Evolutionary conservation across 2,113 vertebrate genomes (phyloP), one percentile per base, ranked within the genome.

Genomic region (Chaetorhynchus papuensis): DNA sequence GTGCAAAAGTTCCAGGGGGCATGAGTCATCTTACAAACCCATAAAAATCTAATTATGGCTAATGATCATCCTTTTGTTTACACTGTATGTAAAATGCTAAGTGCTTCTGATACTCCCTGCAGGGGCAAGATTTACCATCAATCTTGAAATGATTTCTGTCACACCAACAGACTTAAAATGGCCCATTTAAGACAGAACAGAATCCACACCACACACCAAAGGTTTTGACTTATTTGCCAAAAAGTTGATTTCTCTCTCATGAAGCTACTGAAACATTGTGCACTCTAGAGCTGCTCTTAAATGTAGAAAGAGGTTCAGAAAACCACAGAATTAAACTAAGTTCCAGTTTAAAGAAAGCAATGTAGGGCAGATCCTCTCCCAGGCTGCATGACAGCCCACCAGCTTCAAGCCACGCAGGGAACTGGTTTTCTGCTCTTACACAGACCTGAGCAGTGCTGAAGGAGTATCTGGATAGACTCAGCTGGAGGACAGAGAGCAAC

Each of bases 41-140:
- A 96, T 97, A 95, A 94, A 96, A 97, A 70, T 83, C 90, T 81
- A 89, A 96, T 97, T 97, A 96, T 33, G 35, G 74, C 77, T 96
- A 94, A 96, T 94, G 77, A 94, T 83, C 83, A 79, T 89, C 93
- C 60, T 91, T 97, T 92, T 94, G 85, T 96, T 97, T 97, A 96
- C 49, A 72, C 70, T 92, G 57, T 59, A 89, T 31, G 27, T 87
- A 83, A 91, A 91, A 93, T 16, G 22, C 80, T 89, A 82, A 45
- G 74, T 89, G 90, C 88, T 96, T 92, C 94, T 83, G 93, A 87
- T 94, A 91, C 79, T 96, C 84, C 39, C 59, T 65, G 64, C 56
- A 93, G 79, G 54, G 87, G 49, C 54, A 88, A 83, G 75, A 70
- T 45, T 71, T 63, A 53, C 56, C 59, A 88, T 87, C 76, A 69